Evolutionary conservation across 2,113 vertebrate genomes (phyloP), one percentile per base, ranked within the genome.

Genomic region (Agapornis roseicollis): DNA sequence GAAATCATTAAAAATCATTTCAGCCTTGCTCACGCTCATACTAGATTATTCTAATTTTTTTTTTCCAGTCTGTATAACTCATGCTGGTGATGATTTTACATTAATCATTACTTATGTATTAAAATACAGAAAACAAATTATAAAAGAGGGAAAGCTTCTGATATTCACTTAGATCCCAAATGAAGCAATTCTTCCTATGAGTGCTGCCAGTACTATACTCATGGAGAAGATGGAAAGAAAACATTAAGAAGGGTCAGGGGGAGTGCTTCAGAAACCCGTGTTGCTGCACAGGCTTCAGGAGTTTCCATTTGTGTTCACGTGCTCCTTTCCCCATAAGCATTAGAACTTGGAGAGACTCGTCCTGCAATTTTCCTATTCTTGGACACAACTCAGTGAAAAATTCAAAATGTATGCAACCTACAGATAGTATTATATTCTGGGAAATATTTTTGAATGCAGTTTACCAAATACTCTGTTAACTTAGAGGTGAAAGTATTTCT

Each of bases 341-440:
- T n/a, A n/a, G 53, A 23, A 88, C 46, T 77, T 90, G 83, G 74
- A 96, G 65, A 87, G 80, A 1, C 88, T 79, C 71, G 27, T 90
- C 72, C 74, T 94, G 90, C 55, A 88, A 82, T 95, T 65, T 89
- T 39, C 69, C 44, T 89, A 2, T 79, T 87, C 89, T 68, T 84
- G 85, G 69, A 88, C 65, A 50, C 39, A 89, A 39, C 10, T 56
- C 15, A 5, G 22, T 16, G 19, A 82, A 66, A 72, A 46, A 28
- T 42, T 2, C 19, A 19, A 50, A 83, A 58, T 27, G 37, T 33
- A 37, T 12, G 23, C n/a, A 80, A 61, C 46, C 23, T 74, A 71
- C 27, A 74, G 42, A n/a, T 73, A 37, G 17, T 29, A n/a, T 33
- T 14, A 27, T 35, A 66, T 37, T 71, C 17, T 1, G 25, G 50